Conservation (phyloP, 2,113 vertebrate species). For the Ciconia maguari region DNA sequence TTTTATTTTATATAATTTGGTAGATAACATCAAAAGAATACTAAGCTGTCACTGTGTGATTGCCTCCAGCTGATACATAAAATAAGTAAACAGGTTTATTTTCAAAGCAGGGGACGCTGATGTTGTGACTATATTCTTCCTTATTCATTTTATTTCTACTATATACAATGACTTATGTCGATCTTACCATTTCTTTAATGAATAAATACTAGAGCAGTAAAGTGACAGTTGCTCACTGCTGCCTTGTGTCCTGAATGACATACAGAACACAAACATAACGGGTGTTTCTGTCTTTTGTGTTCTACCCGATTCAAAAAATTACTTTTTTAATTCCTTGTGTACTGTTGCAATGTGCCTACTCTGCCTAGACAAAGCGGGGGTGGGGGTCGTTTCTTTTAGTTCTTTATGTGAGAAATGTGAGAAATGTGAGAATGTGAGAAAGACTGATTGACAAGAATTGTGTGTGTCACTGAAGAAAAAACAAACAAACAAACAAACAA, state of each 20-base stretch:
- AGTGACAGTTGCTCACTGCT: neutral
- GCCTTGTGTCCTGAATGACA: neutral
- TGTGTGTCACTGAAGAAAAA: neutral
- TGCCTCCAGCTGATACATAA: constrained; percentile 19
- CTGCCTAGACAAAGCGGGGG: neutral
- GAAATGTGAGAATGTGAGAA: neutral
- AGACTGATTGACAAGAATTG: neutral
- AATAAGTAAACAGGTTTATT: constrained; percentile 37
- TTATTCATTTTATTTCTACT: neutral
- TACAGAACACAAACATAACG: neutral
- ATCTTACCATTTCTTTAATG: neutral
- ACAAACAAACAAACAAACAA: neutral
- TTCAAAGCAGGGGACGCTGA: constrained; percentile 25
- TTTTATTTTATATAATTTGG: neutral
- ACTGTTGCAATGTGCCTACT: neutral
- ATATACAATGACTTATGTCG: neutral
- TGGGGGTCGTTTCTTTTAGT: neutral
- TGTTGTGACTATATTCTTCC: neutral
- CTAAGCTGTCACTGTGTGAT: constrained; percentile 28
- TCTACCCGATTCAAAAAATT: neutral
- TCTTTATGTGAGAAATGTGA: too few relatives aligned
- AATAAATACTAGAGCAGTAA: neutral
- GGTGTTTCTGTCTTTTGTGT: neutral
- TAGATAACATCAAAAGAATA: constrained; percentile 36
- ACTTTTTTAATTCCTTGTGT: neutral